Percentiles rank a stretch among this genome's conserved stretches.
Conservation (phyloP, 2,113 vertebrate species). For the Oryzias melastigma region DNA sequence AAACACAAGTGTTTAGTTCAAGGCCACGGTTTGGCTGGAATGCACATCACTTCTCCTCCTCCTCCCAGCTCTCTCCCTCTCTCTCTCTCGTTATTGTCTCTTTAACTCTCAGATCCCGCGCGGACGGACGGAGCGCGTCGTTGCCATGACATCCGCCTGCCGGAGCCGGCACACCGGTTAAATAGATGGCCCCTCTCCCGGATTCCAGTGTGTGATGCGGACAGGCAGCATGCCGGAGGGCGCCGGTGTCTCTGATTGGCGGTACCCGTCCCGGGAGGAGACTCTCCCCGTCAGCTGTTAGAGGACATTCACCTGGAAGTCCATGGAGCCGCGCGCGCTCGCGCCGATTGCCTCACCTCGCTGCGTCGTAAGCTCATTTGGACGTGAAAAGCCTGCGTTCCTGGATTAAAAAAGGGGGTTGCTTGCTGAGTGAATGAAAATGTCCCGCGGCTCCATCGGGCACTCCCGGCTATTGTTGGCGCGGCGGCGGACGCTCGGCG, state of each 20-base stretch:
- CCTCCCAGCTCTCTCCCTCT: constrained; percentile 21
- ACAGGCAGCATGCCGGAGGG: constrained; percentile 20
- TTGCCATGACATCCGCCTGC: constrained; percentile 63
- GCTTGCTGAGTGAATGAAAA: constrained; percentile 51
- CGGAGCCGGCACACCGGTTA: constrained; percentile 24
- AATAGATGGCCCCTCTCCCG: constrained; percentile 43
- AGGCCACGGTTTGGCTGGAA: constrained; percentile 51
- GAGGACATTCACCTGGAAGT: constrained; percentile 51
- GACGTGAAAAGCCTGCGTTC: constrained; percentile 55
- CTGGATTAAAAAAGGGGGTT: constrained; percentile 60
- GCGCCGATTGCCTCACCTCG: constrained; percentile 55
- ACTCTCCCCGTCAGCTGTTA: constrained; percentile 23
- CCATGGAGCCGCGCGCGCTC: constrained; percentile 44
- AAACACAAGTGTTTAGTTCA: constrained; percentile 57
- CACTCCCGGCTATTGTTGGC: constrained; percentile 67
- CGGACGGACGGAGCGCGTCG: constrained; percentile 20
- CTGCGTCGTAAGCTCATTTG: constrained; percentile 63
- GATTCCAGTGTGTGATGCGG: constrained; percentile 32
- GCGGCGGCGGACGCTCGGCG: constrained; percentile 46
- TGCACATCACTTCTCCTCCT: constrained; percentile 29
- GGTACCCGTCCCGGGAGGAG: constrained; percentile 37
- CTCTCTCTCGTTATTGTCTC: constrained; percentile 19
- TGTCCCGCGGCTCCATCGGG: constrained; percentile 50
- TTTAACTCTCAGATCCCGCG: constrained; percentile 12
- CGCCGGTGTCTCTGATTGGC: neutral